These are phyloP conservation scores for Himalopsyche phryganea DNA, from an alignment of 1,140 invertebrate genomes.

Conservation along the genomic window DNA sequence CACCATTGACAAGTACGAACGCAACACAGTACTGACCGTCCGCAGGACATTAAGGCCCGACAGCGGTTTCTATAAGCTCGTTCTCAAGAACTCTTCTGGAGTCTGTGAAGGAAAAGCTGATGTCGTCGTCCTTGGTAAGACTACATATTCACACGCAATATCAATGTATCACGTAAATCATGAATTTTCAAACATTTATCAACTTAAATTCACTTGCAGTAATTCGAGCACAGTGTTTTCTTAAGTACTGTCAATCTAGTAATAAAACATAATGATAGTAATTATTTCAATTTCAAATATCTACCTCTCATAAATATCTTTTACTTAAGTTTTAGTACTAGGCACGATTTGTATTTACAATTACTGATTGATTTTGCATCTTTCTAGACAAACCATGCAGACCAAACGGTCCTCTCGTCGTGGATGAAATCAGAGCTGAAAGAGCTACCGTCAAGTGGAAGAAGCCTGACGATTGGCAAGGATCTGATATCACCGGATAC, in stretches of 20 bases:
- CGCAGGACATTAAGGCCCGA: slow-evolving; percentile 81
- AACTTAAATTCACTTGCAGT: too few species aligned
- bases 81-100: slow-evolving; percentile 80
- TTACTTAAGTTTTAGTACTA: too few species aligned
- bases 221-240: too few species aligned
- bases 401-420: slow-evolving; percentile 81
- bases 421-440: slow-evolving; percentile 83
- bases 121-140: slow-evolving; percentile 78
- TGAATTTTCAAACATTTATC: too few species aligned
- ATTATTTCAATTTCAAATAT: too few species aligned
- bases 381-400: slow-evolving; percentile 75
- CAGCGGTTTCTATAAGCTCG: slow-evolving; percentile 86
- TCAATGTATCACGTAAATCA: too few species aligned
- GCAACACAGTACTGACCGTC: slow-evolving; percentile 87
- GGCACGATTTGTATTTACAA: too few species aligned
- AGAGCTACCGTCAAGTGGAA: slow-evolving; percentile 95
- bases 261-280: too few species aligned
- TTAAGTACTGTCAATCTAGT: too few species aligned
- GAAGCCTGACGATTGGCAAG: slow-evolving; percentile 90
- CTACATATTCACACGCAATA: not conserved
- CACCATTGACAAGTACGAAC: slow-evolving; percentile 85
- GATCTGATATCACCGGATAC: slow-evolving; percentile 90
- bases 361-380: too few species aligned
- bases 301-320: too few species aligned
- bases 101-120: slow-evolving; percentile 78